phyloP scores from a whole-genome alignment of 1,140 invertebrate genomes.

The Stegodyphus mimosarum region DNA sequence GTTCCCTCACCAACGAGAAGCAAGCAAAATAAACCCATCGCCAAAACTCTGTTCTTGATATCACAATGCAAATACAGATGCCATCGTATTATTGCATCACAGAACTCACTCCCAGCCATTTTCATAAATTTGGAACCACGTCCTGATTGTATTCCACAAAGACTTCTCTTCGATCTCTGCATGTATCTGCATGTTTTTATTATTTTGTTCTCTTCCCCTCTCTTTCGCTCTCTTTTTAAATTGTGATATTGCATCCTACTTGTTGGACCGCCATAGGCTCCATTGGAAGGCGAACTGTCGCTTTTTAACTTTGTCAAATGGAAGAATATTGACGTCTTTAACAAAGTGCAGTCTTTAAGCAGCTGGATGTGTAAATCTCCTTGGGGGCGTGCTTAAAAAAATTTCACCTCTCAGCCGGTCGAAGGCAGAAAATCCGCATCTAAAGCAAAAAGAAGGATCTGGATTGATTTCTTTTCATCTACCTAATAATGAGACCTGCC shows the following conservation, averaged over 20 bases:
- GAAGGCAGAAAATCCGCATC: too few relatives aligned
- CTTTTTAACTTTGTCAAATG: slow-evolving; percentile 24
- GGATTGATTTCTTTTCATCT: slow-evolving; percentile 51
- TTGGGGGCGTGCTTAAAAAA: slow-evolving; percentile 7
- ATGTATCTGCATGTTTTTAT: slow-evolving; percentile 15
- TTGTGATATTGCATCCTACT: slow-evolving; percentile 8
- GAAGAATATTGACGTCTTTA: slow-evolving; percentile 44
- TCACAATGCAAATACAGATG: neutral
- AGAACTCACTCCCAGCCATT: neutral
- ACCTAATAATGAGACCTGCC: slow-evolving; percentile 20
- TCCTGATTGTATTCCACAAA: slow-evolving; percentile 26
- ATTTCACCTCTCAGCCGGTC: too few relatives aligned
- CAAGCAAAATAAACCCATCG: neutral
- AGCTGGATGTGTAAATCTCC: neutral
- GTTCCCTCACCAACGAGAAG: neutral
- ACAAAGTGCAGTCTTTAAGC: slow-evolving; percentile 22
- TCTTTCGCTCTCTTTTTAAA: neutral
- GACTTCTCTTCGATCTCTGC: slow-evolving; percentile 18
- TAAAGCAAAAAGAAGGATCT: neutral
- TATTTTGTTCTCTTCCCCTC: slow-evolving; percentile 4
- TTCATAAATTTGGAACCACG: neutral
- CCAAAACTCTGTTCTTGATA: neutral
- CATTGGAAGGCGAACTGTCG: neutral
- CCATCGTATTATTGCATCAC: slow-evolving; percentile 11
- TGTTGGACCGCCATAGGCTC: slow-evolving; percentile 34